A percentile compares a stretch with the other conserved stretches of the same genome.
phyloP scores from a whole-genome alignment of 2,797 vertebrate genomes.

The Coendou prehensilis region DNA sequence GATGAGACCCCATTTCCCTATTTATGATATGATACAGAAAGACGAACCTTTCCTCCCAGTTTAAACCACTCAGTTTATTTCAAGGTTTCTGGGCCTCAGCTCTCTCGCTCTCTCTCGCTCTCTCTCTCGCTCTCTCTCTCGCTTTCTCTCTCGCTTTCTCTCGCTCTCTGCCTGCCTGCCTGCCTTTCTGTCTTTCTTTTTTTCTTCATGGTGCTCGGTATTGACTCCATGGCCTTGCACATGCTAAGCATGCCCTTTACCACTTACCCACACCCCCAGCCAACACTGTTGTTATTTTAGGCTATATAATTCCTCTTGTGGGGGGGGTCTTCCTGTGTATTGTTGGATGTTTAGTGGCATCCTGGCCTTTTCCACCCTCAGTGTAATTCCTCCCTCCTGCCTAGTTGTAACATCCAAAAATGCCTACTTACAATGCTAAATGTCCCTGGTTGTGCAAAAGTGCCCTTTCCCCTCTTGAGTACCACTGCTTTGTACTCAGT shows the following conservation, averaged over 20 bases:
- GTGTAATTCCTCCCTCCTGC: neutral
- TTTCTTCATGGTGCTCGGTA: neutral
- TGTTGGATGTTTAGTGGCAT: neutral
- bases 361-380: neutral
- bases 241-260: neutral
- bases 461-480: neutral
- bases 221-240: neutral
- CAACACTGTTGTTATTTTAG: neutral
- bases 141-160: too few relatives aligned
- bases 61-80: neutral
- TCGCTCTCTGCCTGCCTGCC: too few relatives aligned
- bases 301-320: neutral
- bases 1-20: neutral
- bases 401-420: neutral
- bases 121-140: too few relatives aligned
- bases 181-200: too few relatives aligned
- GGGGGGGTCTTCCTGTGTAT: neutral
- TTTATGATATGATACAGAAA: neutral
- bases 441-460: neutral
- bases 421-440: neutral
- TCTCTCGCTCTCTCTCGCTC: too few relatives aligned
- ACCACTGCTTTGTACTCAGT: neutral
- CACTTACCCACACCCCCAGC: neutral
- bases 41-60: neutral
- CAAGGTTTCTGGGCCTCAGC: neutral